Percentiles rank a stretch among this genome's conserved stretches.
Conservation (phyloP, 2,888 invertebrate species). For the Caenorhabditis angaria region DNA sequence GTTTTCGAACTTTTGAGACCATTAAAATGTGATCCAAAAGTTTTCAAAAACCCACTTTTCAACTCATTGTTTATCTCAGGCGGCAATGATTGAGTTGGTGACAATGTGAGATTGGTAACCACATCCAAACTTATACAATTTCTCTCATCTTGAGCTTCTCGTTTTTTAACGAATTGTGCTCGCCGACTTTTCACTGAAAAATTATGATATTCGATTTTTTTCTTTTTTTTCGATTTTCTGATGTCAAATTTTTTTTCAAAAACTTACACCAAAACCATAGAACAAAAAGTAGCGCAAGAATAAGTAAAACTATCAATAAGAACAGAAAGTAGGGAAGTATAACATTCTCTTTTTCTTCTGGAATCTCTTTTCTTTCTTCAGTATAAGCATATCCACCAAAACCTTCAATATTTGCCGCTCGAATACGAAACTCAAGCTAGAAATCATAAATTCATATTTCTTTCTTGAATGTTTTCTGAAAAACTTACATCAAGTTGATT, state of each 20-base stretch:
- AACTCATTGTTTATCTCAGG: constrained; percentile 45
- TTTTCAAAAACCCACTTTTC: constrained; percentile 32
- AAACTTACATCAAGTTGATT: constrained; percentile 12
- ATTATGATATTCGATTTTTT: constrained; percentile 41
- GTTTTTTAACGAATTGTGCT: constrained; percentile 27
- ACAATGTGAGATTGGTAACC: constrained; percentile 45
- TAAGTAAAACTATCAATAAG: constrained; percentile 23
- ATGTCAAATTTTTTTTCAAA: constrained; percentile 40
- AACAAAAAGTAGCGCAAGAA: constrained; percentile 29
- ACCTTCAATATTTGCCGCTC: constrained; percentile 71
- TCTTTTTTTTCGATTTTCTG: constrained; percentile 30
- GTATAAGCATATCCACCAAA: constrained; percentile 65
- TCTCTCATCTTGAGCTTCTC: constrained; percentile 45
- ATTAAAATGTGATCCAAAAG: no score
- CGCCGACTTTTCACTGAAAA: constrained; percentile 43
- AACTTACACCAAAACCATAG: constrained; percentile 41
- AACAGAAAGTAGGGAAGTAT: constrained; percentile 26
- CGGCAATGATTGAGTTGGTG: constrained; percentile 27
- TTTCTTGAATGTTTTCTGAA: background rate
- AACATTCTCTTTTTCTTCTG: constrained; percentile 29
- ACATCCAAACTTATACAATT: constrained; percentile 63
- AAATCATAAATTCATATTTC: background rate
- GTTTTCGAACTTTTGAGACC: no score
- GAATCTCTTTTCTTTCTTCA: constrained; percentile 40
- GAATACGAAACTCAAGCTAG: constrained; percentile 59